Evolutionary conservation across 2,113 vertebrate species (phyloP).

Genomic region (Trochalopteron elliotii): DNA sequence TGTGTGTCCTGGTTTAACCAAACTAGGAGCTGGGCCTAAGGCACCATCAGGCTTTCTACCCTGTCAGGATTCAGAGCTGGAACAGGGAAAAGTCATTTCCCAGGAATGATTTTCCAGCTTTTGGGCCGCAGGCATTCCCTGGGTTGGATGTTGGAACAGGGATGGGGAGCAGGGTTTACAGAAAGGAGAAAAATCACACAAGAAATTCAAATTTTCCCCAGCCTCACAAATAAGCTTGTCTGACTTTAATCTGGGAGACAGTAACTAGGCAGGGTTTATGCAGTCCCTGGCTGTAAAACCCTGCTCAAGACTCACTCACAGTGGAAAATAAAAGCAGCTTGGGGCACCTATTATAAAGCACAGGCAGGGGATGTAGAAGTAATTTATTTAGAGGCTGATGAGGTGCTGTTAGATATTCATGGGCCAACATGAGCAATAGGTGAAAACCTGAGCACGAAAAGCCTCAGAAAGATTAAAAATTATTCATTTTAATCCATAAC

Average conservation of each 20-base stretch:
- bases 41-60: fast-evolving
- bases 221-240: not conserved
- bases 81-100: not conserved
- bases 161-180: not conserved
- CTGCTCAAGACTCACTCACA: not conserved
- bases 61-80: not conserved
- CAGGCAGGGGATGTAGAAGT: not conserved
- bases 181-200: not conserved
- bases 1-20: not conserved
- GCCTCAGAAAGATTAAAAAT: not conserved
- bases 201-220: not conserved
- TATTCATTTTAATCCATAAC: not conserved
- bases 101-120: not conserved
- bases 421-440: not conserved
- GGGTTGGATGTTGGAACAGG: fast-evolving
- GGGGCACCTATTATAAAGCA: not conserved
- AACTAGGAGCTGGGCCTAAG: not conserved
- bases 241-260: not conserved
- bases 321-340: not conserved
- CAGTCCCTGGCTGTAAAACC: not conserved
- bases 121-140: not conserved
- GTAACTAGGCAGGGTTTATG: not conserved
- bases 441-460: not conserved
- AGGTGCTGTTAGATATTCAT: constrained; percentile 4
- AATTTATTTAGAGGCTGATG: constrained; percentile 6